Evolutionary conservation across 2,113 vertebrate genomes (phyloP).

Genomic region (Sebastes schlegelii): DNA sequence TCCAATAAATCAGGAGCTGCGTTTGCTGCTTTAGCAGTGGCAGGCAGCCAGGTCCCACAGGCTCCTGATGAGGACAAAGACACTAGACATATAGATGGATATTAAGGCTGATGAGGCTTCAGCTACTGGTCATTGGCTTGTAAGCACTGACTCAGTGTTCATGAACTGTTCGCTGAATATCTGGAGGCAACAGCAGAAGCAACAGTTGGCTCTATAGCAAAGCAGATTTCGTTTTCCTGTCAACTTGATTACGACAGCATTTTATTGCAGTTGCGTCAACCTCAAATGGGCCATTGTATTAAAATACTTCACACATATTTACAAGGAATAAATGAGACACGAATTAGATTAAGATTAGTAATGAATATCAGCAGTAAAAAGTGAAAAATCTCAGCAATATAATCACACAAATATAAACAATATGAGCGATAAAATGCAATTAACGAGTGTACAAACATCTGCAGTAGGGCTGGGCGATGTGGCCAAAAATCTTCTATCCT

Average conservation of each 20-base stretch:
- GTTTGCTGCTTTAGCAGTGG: constrained; percentile 31
- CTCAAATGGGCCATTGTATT: not conserved
- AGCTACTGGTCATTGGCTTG: not conserved
- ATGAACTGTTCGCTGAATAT: not conserved
- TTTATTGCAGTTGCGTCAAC: not conserved
- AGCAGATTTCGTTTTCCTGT: not conserved
- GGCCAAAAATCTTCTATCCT: too few relatives aligned
- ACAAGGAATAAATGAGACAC: not conserved
- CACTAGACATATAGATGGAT: too few relatives aligned
- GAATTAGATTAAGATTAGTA: not conserved
- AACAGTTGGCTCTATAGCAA: not conserved
- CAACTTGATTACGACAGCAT: not conserved
- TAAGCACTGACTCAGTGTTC: not conserved
- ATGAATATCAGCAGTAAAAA: not conserved
- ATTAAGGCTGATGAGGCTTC: not conserved
- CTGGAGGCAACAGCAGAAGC: not conserved
- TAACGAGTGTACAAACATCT: too few relatives aligned
- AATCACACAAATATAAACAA: too few relatives aligned
- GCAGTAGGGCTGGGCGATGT: too few relatives aligned
- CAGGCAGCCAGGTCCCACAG: constrained; percentile 35
- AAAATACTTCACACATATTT: not conserved
- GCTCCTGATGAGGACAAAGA: not conserved
- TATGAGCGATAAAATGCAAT: too few relatives aligned
- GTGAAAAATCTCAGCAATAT: not conserved
- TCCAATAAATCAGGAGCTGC: constrained; percentile 53